Conservation (phyloP, 2,797 vertebrate species). For the Bradypus variegatus region DNA sequence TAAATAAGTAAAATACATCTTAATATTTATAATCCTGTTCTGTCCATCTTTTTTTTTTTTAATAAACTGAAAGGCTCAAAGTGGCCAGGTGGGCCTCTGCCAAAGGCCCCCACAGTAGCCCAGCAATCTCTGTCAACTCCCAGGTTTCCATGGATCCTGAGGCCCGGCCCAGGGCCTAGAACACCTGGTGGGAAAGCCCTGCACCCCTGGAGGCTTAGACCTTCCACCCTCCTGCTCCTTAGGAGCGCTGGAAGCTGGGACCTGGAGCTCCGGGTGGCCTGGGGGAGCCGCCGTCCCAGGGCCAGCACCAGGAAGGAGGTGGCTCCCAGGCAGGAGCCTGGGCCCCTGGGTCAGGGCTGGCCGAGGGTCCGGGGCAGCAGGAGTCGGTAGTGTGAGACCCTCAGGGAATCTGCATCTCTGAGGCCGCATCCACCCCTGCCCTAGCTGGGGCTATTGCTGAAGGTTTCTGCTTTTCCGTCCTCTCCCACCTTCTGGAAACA, state of each 20-base stretch:
- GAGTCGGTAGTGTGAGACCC: background rate
- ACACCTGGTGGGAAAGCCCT: background rate
- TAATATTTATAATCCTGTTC: background rate
- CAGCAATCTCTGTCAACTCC: background rate
- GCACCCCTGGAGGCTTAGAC: background rate
- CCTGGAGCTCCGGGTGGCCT: background rate
- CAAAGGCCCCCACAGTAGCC: background rate
- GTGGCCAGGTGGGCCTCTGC: background rate
- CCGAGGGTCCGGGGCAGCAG: background rate
- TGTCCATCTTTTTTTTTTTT: background rate
- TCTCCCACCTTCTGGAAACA: background rate
- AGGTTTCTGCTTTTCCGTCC: background rate
- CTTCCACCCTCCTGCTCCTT: background rate
- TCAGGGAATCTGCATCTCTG: background rate
- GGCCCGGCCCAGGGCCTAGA: background rate
- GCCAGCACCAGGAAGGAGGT: background rate
- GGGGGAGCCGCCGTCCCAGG: background rate
- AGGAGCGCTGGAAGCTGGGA: background rate
- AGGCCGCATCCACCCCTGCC: background rate
- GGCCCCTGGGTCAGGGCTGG: background rate
- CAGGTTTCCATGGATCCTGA: background rate
- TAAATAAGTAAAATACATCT: background rate
- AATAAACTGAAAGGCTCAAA: background rate
- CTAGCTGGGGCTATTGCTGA: background rate
- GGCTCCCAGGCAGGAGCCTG: background rate